Evolutionary conservation across 2,888 invertebrate species (phyloP).

Genomic region (Cyclophora albipunctata): DNA sequence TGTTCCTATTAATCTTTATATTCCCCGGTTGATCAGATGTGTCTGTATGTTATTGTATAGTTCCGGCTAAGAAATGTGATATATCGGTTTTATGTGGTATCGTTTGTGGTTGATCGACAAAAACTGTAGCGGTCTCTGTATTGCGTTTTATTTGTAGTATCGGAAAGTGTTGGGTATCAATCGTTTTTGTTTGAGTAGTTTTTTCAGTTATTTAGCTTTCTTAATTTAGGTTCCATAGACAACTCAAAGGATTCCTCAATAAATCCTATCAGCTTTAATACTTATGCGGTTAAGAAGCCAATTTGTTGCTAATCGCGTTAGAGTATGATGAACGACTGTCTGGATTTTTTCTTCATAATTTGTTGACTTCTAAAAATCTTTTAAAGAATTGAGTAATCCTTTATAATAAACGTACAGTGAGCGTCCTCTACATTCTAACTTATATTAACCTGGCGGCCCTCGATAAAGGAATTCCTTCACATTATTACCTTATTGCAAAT

Average conservation of each 20-base stretch:
- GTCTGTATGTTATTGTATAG: constrained; percentile 8
- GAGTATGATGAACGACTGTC: too few relatives aligned
- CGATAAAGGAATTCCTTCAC: neutral
- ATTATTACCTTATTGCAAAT: neutral
- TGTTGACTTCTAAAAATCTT: too few relatives aligned
- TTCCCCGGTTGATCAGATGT: constrained; percentile 10
- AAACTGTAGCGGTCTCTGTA: neutral
- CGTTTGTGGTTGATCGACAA: constrained; percentile 1
- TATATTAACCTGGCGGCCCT: neutral
- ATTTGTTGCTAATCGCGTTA: too few relatives aligned
- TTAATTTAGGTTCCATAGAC: too few relatives aligned
- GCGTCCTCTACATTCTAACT: neutral
- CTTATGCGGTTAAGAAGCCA: too few relatives aligned
- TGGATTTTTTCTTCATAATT: too few relatives aligned
- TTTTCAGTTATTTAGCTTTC: too few relatives aligned
- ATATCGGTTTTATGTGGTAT: neutral
- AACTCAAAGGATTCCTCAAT: too few relatives aligned
- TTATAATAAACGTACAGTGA: neutral
- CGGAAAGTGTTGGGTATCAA: too few relatives aligned
- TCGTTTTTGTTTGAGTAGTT: too few relatives aligned
- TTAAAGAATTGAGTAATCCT: neutral
- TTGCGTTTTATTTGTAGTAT: too few relatives aligned
- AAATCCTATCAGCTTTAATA: too few relatives aligned
- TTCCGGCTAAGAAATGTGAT: neutral
- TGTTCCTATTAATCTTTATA: constrained; percentile 41